phyloP scores from a whole-genome alignment of 2,113 vertebrate genomes.

The Ophiodon elongatus region DNA sequence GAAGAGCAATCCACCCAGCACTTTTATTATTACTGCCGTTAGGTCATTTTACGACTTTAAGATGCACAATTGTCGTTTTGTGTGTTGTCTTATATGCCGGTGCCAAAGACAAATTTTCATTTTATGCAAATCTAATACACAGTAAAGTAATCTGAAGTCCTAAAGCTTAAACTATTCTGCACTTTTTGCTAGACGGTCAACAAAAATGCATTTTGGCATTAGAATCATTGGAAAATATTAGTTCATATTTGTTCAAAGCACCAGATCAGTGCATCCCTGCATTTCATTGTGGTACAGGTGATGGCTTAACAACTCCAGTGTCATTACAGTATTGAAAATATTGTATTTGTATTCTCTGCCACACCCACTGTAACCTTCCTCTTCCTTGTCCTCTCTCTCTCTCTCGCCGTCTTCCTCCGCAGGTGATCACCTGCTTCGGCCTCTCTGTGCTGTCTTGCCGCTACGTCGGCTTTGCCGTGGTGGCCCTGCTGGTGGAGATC shows the following conservation, averaged over 20 bases:
- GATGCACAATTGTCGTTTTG: neutral
- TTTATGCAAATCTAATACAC: neutral
- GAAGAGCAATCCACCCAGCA: neutral
- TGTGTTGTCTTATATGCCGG: neutral
- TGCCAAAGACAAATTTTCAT: neutral
- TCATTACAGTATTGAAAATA: neutral
- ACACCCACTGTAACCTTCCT: neutral
- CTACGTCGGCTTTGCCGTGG: conserved; percentile 89
- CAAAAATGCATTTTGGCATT: neutral
- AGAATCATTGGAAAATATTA: neutral
- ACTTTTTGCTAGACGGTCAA: neutral
- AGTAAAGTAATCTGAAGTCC: neutral
- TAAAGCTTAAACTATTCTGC: neutral
- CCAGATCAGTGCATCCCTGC: neutral
- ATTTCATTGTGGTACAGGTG: neutral
- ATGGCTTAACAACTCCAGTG: neutral
- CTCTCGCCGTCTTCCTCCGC: conserved; percentile 23
- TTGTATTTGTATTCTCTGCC: neutral
- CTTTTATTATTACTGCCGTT: neutral
- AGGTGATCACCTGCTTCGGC: conserved; percentile 93
- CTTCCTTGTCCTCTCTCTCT: conserved; percentile 1
- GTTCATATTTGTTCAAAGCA: neutral
- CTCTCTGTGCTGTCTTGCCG: conserved; percentile 83
- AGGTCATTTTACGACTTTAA: neutral
- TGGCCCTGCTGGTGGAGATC: conserved; percentile 93